Conservation (phyloP, 2,113 vertebrate genomes). For the Megaceryle maxima region DNA sequence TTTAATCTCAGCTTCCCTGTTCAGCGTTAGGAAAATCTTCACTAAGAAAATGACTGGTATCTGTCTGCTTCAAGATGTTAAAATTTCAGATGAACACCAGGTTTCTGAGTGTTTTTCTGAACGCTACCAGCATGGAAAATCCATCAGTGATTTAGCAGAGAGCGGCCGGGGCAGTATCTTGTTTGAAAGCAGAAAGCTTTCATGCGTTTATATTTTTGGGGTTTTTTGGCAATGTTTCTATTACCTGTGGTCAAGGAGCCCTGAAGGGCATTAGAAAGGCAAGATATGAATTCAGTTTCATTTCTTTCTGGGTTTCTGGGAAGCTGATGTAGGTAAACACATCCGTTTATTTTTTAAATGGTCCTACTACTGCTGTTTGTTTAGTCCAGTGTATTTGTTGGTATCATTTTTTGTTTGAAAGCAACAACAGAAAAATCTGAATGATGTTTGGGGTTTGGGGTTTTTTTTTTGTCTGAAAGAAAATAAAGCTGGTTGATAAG, state of each 20-base stretch:
- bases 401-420: background rate
- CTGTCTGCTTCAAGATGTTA: slow-evolving; percentile 35
- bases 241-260: slow-evolving; percentile 15
- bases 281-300: background rate
- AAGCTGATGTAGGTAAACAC: background rate
- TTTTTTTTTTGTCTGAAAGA: background rate
- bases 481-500: background rate
- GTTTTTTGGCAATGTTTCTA: background rate
- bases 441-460: background rate
- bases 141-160: slow-evolving; percentile 19
- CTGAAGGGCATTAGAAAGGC: background rate
- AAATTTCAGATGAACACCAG: slow-evolving; percentile 32
- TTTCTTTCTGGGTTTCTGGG: background rate
- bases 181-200: slow-evolving; percentile 2
- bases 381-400: background rate
- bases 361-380: background rate
- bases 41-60: slow-evolving; percentile 41
- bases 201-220: background rate
- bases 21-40: slow-evolving; percentile 60
- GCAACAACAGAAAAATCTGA: background rate
- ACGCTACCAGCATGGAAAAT: slow-evolving; percentile 53
- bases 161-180: background rate
- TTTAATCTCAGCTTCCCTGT: slow-evolving; percentile 70
- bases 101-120: slow-evolving; percentile 38
- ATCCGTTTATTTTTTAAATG: background rate